Conservation (phyloP, 2,888 invertebrate genomes). For the Agrochola macilenta region DNA sequence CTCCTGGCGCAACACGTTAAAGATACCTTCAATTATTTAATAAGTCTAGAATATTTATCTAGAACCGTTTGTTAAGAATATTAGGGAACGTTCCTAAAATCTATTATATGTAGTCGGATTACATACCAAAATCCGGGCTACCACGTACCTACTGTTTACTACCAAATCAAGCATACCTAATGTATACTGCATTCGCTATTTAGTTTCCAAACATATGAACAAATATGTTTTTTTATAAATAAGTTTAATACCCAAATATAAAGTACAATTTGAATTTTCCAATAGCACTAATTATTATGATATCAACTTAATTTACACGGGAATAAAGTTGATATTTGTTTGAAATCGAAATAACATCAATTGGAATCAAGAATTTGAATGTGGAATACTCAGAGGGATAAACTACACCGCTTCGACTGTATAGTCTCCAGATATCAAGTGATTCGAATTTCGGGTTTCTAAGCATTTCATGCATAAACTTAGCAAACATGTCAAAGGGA, state of each 20-base stretch:
- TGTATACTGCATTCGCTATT: neutral
- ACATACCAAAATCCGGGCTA: neutral
- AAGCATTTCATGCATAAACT: slow-evolving; percentile 12
- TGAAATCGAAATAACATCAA: neutral
- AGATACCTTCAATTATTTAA: neutral
- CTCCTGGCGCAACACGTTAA: neutral
- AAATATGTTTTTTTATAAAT: neutral
- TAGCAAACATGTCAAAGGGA: slow-evolving; percentile 1
- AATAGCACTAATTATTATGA: neutral
- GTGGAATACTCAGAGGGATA: neutral
- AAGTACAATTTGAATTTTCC: neutral
- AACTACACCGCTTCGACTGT: neutral
- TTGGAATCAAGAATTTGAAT: neutral
- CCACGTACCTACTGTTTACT: neutral
- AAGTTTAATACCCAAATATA: neutral
- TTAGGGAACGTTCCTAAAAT: too few relatives aligned
- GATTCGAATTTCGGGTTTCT: neutral
- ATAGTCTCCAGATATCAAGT: slow-evolving; percentile 11
- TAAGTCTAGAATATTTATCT: neutral
- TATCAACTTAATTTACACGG: neutral
- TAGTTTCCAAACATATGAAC: neutral
- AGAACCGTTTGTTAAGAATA: neutral
- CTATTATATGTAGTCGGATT: neutral
- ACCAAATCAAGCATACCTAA: neutral
- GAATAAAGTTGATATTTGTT: neutral